Percentiles rank a stretch among this genome's conserved stretches.
Evolutionary conservation across 2,113 vertebrate genomes (phyloP).

Genomic region (Heterotilapia buettikoferi): DNA sequence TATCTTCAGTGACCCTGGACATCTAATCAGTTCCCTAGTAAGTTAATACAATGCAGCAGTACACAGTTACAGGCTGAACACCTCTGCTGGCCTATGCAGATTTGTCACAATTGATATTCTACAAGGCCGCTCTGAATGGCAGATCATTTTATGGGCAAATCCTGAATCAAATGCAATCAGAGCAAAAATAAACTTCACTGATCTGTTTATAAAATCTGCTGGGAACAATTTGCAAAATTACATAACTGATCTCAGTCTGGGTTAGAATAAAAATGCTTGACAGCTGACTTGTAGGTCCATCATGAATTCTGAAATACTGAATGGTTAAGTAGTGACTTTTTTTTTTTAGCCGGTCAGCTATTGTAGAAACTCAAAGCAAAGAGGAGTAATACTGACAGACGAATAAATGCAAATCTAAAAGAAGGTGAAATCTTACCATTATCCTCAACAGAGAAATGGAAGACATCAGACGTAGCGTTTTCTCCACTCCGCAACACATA

Average conservation of each 20-base stretch:
- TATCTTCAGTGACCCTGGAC: background rate
- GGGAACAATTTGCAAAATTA: background rate
- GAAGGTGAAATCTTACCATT: constrained; percentile 73
- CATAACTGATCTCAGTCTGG: background rate
- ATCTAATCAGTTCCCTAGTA: background rate
- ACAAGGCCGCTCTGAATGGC: background rate
- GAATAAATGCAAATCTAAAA: background rate
- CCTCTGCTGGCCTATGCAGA: background rate
- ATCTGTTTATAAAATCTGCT: background rate
- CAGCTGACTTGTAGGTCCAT: background rate
- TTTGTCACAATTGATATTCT: constrained; percentile 1
- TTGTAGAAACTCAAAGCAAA: background rate
- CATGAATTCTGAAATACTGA: background rate
- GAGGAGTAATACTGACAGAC: background rate
- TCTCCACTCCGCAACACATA: constrained; percentile 80
- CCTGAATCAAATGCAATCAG: background rate
- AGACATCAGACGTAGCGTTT: constrained; percentile 85
- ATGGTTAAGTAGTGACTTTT: background rate
- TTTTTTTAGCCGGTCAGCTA: background rate
- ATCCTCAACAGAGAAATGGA: constrained; percentile 85
- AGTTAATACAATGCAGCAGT: background rate
- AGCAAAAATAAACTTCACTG: background rate
- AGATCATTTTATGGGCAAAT: background rate
- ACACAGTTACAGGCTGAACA: background rate
- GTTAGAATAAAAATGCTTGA: background rate